Base-by-base conservation (phyloP, 2,113 vertebrate species). In the Theristicus caerulescens region DNA sequence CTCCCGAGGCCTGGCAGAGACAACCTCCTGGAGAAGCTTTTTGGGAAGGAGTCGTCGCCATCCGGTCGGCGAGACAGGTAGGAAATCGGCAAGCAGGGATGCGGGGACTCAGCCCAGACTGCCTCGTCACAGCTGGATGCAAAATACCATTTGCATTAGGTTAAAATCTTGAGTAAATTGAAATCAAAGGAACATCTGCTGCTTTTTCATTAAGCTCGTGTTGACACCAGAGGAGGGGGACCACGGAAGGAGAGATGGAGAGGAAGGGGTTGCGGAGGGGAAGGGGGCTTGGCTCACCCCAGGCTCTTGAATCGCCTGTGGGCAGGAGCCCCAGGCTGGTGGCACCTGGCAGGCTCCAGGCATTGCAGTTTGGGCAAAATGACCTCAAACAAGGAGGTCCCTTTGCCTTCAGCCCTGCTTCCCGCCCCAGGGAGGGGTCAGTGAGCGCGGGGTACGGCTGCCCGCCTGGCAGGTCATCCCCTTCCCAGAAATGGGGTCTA, bases 161-260 rank as follows among this genome's bases (percentile, higher is more conserved):
- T 93, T 89, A 90, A 94, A 94, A 91, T 83, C 85, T 62, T 44
- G 71, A 94, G 90, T 74, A 96, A 95, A 97, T 44, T 91, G 96
- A 93, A 96, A 96, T 92, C 71, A 86, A 91, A 96, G 69, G 69
- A 95, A 90, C 96, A 96, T 92, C 95, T 96, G 96, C 92, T 92
- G 93, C 82, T 86, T 93, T 92, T 95, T 95, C 95, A 95, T 92
- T 93, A 92, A 81, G 86, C 73, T 89, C 11, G 11, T 88, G 92
- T 93, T 82, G 94, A 93, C 92, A 86, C 38, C 19, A 25, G 91
- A 47, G 93, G 67, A 95, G 71, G 82, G 67, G 69, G 65, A 89
- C 52, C 47, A 36, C 7, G 59, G 88, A 71, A 91, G 67, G 83
- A 52, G 86, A 84, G 81, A 86, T 47, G 40, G 91, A 74, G 51